Percentiles rank a stretch among this genome's conserved stretches.
phyloP scores from a whole-genome alignment of 2,113 vertebrate species.

The Psittacara wagleri region DNA sequence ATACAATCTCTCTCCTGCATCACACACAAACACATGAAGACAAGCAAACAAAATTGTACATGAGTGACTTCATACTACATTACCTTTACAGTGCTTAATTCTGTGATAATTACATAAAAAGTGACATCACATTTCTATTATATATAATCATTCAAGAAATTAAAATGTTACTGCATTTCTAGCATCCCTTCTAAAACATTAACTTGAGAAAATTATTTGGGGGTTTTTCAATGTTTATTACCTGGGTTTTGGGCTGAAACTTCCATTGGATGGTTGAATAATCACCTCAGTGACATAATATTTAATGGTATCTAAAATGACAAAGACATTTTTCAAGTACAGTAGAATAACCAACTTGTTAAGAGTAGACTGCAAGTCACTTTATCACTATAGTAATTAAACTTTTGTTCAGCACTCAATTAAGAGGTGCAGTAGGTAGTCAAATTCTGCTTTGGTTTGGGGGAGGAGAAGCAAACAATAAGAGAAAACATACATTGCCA shows the following conservation, averaged over 20 bases:
- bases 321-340: background rate
- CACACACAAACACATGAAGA: background rate
- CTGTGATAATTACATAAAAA: background rate
- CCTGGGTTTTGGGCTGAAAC: slow-evolving; percentile 73
- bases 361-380: background rate
- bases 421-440: background rate
- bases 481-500: background rate
- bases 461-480: background rate
- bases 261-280: slow-evolving; percentile 70
- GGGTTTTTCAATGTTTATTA: slow-evolving; percentile 17
- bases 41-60: background rate
- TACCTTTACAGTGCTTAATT: background rate
- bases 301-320: slow-evolving; percentile 82
- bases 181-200: background rate
- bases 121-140: background rate
- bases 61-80: background rate
- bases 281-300: slow-evolving; percentile 90
- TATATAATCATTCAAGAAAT: background rate
- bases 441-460: background rate
- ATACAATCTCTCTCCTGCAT: background rate
- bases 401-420: background rate
- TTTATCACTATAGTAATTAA: background rate
- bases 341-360: background rate
- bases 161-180: background rate
- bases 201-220: background rate